Conservation (phyloP, 1,140 invertebrate species). For the Drosophila murphyi region DNA sequence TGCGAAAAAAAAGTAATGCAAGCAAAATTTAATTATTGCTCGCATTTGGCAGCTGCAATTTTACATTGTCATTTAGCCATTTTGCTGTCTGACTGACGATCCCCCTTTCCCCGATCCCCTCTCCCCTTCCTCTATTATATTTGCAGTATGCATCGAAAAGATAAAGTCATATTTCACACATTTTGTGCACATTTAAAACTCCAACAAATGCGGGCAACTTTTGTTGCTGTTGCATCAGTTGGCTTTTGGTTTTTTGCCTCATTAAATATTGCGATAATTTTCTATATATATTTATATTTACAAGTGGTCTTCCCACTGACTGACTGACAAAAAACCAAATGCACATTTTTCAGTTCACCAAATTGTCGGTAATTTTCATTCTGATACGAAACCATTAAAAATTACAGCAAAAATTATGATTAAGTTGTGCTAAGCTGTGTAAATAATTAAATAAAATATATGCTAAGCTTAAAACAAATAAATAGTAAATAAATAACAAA, state of each 20-base stretch:
- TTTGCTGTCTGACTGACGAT: constrained; percentile 21
- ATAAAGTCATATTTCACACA: constrained; percentile 79
- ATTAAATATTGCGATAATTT: constrained; percentile 83
- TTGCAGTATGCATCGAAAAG: constrained; percentile 62
- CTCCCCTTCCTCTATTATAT: neutral
- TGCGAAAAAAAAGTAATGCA: neutral
- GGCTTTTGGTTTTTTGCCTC: constrained; percentile 78
- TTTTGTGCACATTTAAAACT: constrained; percentile 55
- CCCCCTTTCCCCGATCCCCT: neutral
- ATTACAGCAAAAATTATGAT: too few relatives aligned
- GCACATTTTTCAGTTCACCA: constrained; percentile 46
- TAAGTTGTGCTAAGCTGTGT: too few relatives aligned
- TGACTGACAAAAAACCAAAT: constrained; percentile 48
- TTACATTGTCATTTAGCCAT: constrained; percentile 40
- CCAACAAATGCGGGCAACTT: constrained; percentile 12
- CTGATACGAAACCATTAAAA: too few relatives aligned
- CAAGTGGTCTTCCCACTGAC: constrained; percentile 72
- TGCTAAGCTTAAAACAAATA: too few relatives aligned
- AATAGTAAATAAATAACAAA: too few relatives aligned
- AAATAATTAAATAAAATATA: too few relatives aligned
- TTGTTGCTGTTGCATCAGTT: constrained; percentile 38
- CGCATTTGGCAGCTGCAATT: constrained; percentile 16
- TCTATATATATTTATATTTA: constrained; percentile 70
- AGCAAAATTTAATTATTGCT: constrained; percentile 7
- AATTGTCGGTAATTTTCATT: constrained; percentile 1